Base-by-base conservation (phyloP, 2,113 vertebrate genomes). In the Tursiops truncatus region DNA sequence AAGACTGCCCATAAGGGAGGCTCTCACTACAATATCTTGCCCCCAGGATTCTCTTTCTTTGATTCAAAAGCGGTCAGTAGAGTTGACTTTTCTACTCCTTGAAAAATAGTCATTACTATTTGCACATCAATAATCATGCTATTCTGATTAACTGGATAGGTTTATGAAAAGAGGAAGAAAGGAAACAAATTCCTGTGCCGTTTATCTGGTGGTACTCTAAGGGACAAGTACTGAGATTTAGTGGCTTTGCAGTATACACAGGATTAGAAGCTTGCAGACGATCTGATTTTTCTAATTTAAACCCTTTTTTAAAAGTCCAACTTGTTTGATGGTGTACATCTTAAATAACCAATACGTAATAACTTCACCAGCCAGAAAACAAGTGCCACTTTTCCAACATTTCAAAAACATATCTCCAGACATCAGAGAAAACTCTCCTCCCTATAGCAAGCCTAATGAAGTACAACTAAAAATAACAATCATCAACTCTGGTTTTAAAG, bases 401-500 rank as follows among this genome's bases (percentile, higher is more conserved):
- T 91, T 95, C 25, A 44, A 97, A 95, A 56, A 84, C 4, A 0
- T 58, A 81, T 50, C 63, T 93, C 74, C 89, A 38, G 79, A 60
- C 82, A 94, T 91, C 79, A 68, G 28, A 81, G 53, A 85, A 87
- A 83, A 77, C 28, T 82, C 84, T 89, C 89, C 88, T 79, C 63
- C 89, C 62, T 63, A 36, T 20, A 60, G 60, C 36, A 74, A 95
- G 76, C 28, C 36, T 95, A 95, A 97, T 95, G 89, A 98, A 97
- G 70, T 96, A 92, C 58, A 96, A 87, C 62, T 97, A 94, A 98
- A 98, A 97, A 94, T 33, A 65, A 65, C 96, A 98, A 74, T 87
- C 91, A 96, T 97, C 97, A 94, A 47, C 82, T 96, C 83, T 91
- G 96, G 93, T 94, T 97, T 97, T 73, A 97, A 96, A 98, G 96